phyloP scores from a whole-genome alignment of 1,140 invertebrate genomes.

The Heliconius melpomene region DNA sequence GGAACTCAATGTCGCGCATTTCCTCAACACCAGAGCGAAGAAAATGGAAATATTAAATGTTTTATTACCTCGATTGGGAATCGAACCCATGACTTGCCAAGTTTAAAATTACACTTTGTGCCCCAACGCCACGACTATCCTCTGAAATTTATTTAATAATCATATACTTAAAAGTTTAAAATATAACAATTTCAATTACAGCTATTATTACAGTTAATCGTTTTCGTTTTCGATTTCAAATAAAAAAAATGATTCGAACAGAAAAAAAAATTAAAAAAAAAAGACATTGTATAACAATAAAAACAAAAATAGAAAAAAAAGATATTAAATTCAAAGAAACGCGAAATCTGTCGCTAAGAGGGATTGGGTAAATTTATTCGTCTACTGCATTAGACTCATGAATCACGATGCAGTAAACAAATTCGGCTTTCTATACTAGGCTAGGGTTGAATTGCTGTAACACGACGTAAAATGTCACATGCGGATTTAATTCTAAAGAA shows the following conservation, averaged over 20 bases:
- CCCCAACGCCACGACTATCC: too few relatives aligned
- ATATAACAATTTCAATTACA: neutral
- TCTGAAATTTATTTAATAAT: neutral
- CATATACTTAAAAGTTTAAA: neutral
- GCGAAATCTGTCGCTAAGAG: constrained; percentile 45
- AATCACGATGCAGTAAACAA: constrained; percentile 74
- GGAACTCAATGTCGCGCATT: too few relatives aligned
- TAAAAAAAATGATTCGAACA: neutral
- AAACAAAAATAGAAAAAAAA: constrained; percentile 4
- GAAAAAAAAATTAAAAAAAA: neutral
- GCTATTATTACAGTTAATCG: neutral
- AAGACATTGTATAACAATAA: neutral
- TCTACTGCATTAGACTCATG: constrained; percentile 75
- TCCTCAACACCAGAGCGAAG: too few relatives aligned
- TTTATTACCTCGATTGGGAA: too few relatives aligned
- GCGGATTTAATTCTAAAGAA: constrained; percentile 45
- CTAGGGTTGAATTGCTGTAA: constrained; percentile 57
- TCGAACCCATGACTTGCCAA: too few relatives aligned
- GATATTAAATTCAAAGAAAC: constrained; percentile 13
- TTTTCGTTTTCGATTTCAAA: neutral
- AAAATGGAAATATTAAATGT: too few relatives aligned
- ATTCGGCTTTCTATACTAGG: constrained; percentile 49
- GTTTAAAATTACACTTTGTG: too few relatives aligned
- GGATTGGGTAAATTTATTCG: constrained; percentile 63
- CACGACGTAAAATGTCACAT: constrained; percentile 34